Conservation (phyloP, 1,140 invertebrate species). For the Zaprionus davidi region DNA sequence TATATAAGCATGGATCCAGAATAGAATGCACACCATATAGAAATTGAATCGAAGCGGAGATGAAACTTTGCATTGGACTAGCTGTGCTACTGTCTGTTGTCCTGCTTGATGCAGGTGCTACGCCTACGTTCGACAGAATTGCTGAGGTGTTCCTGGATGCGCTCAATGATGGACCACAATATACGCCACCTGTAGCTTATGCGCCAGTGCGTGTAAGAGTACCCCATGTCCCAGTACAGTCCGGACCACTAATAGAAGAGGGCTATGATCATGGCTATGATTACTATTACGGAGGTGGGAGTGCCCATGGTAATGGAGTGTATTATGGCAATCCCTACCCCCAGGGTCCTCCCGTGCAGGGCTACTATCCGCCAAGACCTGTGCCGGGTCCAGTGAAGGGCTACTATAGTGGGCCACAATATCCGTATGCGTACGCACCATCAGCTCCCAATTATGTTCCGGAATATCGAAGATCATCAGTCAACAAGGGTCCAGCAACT, state of each 20-base stretch:
- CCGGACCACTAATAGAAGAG: conserved; percentile 56
- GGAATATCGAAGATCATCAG: conserved; percentile 23
- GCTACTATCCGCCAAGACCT: conserved; percentile 37
- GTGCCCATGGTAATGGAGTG: conserved; percentile 35
- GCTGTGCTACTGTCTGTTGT: background rate
- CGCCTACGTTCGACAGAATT: conserved; percentile 71
- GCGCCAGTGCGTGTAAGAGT: background rate
- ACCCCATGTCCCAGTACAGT: conserved; percentile 14
- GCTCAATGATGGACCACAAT: conserved; percentile 33
- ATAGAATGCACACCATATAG: background rate
- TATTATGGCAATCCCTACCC: conserved; percentile 11
- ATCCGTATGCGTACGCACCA: conserved; percentile 31
- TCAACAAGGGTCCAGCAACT: background rate
- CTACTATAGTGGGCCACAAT: conserved; percentile 40
- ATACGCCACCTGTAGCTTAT: conserved; percentile 14
- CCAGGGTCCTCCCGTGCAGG: conserved; percentile 15
- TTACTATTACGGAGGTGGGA: conserved; percentile 66
- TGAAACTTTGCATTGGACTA: conserved; percentile 41
- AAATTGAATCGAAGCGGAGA: conserved; percentile 28
- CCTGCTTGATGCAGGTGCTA: conserved; percentile 26
- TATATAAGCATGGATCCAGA: conserved; percentile 35
- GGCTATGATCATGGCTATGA: conserved; percentile 68
- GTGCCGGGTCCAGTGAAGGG: conserved; percentile 24
- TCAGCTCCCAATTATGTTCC: background rate
- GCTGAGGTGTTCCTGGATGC: conserved; percentile 54